Evolutionary conservation across 2,888 invertebrate species (phyloP).

Genomic region (Phaonia tiefii): DNA sequence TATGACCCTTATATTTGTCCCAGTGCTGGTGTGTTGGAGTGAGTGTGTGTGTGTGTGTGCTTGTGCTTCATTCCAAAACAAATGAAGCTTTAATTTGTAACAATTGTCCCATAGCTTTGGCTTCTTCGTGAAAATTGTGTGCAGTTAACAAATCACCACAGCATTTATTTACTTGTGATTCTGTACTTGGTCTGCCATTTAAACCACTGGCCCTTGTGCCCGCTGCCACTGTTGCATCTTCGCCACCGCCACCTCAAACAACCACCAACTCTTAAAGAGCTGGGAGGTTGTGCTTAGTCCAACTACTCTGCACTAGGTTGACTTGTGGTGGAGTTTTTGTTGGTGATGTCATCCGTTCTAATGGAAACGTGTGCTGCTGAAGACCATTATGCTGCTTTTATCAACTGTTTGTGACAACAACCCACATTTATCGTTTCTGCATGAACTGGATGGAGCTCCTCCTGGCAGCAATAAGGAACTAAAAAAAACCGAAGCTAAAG

Average conservation of each 20-base stretch:
- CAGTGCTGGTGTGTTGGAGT: neutral
- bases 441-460: constrained; percentile 44
- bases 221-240: neutral
- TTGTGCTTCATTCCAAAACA: constrained; percentile 32
- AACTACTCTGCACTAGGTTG: neutral
- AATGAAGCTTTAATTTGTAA: constrained; percentile 65
- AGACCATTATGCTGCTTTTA: constrained; percentile 57
- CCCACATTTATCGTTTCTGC: constrained; percentile 60
- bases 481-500: constrained; percentile 38
- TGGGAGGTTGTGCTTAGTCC: constrained; percentile 15
- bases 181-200: constrained; percentile 22
- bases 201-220: constrained; percentile 4
- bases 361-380: constrained; percentile 59
- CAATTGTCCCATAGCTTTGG: constrained; percentile 58
- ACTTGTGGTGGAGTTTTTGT: constrained; percentile 12
- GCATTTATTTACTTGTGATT: constrained; percentile 61
- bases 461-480: neutral
- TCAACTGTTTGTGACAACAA: constrained; percentile 66
- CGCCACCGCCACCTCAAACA: constrained; percentile 13
- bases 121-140: constrained; percentile 45
- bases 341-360: constrained; percentile 42
- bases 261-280: neutral
- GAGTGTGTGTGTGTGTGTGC: neutral
- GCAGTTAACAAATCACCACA: constrained; percentile 67
- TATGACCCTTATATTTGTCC: constrained; percentile 10